Base-by-base conservation (phyloP, 1,140 invertebrate species). In the Papilio polyxenes region DNA sequence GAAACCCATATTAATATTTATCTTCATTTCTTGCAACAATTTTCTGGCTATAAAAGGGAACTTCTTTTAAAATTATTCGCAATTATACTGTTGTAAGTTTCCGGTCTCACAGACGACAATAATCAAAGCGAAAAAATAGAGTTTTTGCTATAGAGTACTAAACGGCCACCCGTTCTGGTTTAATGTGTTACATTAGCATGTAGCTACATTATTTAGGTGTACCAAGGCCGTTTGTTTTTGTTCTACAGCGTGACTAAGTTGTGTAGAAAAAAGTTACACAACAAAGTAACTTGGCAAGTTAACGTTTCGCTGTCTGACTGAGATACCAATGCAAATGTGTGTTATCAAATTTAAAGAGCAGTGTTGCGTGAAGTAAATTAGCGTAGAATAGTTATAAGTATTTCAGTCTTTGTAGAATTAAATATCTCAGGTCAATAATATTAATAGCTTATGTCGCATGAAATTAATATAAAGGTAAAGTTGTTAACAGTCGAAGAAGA, bases 211-310 rank as follows among this genome's bases (percentile, higher is more conserved):
- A 84, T 88, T 87, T 90, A 87, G 84, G 81, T 84, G 81, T 81
- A 82, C 82, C 89, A 92, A 92, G 90, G 91, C 81, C 86, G 87
- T 62, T 80, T 77, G 80, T 92, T 92, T 92, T 92, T 92, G 88
- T 85, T 83, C 69, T 78, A 85, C 75, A 84, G 82, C 88, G 85
- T 91, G 90, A 91, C 89, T 91, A 89, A 92, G 78, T 59, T 48
- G 83, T 40, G 72, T 78, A 84, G 82, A 85, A 87, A 89, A 88
- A 88, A 83, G 17, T 69, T 81, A 69, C 74, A 69, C 48, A 76
- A 80, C 65, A 82, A 82, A 75, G 62, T 82, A 76, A 51, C 72
- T 17, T 75, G 40, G 31, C 56, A 7, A 59, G 56, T 59, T 59
- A 59, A 10, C 72, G 72, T 44, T 17, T 23, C 69, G 37, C 69